phyloP scores from a whole-genome alignment of 92 coral and sea anemone genomes.

The Epizoanthus fatuus region DNA sequence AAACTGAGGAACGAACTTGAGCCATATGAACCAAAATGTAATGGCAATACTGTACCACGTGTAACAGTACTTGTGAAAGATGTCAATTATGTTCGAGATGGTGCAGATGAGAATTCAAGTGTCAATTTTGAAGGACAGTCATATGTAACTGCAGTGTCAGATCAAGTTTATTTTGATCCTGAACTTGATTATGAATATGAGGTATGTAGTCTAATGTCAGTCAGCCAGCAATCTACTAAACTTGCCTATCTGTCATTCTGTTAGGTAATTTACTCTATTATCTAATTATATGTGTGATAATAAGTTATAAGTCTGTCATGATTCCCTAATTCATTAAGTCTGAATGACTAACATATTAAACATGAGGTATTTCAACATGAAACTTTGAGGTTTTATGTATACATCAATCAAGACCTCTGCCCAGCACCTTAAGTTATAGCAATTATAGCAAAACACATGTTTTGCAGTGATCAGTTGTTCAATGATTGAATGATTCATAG shows the following conservation, averaged over 20 bases:
- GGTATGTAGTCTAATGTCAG: conserved; percentile 65
- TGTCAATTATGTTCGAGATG: conserved; percentile 73
- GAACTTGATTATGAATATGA: conserved; percentile 99
- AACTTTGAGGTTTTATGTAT: neutral
- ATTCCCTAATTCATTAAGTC: neutral
- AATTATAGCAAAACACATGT: conserved; percentile 5
- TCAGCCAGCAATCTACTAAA: conserved; percentile 18
- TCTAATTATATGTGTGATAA: neutral
- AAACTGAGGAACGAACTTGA: conserved; percentile 76
- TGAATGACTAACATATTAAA: neutral
- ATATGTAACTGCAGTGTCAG: conserved; percentile 82
- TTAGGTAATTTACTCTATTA: conserved; percentile 26
- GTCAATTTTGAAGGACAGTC: conserved; percentile 60
- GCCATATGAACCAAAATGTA: conserved; percentile 60
- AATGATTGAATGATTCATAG: neutral
- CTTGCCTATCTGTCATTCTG: conserved; percentile 48
- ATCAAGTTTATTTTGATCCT: conserved; percentile 96
- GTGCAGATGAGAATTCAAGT: conserved; percentile 71
- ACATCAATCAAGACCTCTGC: conserved; percentile 6
- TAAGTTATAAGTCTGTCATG: neutral
- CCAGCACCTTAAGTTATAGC: neutral
- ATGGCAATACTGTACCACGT: conserved; percentile 67
- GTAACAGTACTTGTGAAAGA: conserved; percentile 78
- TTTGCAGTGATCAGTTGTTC: conserved; percentile 10
- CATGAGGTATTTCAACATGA: neutral